phyloP scores from a whole-genome alignment of 2,797 vertebrate genomes.

The Oreortyx pictus region DNA sequence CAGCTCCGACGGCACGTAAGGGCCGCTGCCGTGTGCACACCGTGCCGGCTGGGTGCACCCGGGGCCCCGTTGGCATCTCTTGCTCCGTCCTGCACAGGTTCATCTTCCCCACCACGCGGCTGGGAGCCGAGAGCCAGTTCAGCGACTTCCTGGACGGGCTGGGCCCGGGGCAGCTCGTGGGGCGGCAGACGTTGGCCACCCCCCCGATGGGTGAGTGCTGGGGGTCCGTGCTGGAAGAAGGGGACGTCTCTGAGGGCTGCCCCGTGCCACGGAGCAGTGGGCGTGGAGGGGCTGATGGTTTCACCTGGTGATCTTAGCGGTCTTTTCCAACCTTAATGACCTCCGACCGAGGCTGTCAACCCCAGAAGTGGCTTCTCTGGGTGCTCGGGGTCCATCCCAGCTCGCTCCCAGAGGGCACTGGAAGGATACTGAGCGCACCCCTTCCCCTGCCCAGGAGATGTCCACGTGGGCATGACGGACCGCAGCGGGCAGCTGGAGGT shows the following conservation, averaged over 20 bases:
- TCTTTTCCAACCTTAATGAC: too few species aligned
- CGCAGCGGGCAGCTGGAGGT: constrained; percentile 95
- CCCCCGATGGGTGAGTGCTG: constrained; percentile 93
- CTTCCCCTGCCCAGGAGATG: constrained; percentile 83
- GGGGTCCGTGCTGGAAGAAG: background rate
- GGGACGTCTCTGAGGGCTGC: background rate
- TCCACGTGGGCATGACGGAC: constrained; percentile 90
- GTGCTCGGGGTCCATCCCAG: background rate
- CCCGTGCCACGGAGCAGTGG: too few species aligned
- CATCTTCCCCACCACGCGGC: constrained; percentile 84
- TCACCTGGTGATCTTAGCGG: too few species aligned
- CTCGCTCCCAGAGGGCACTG: background rate
- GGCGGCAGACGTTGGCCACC: constrained; percentile 94
- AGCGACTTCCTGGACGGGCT: constrained; percentile 97
- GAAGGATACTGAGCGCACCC: accelerated
- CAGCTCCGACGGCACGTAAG: constrained; percentile 97
- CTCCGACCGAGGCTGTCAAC: background rate
- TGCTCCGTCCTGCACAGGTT: constrained; percentile 30
- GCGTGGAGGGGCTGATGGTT: too few species aligned
- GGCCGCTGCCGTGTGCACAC: background rate
- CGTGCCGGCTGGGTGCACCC: accelerated
- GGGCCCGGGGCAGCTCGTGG: constrained; percentile 96
- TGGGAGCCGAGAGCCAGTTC: constrained; percentile 96
- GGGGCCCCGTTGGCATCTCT: background rate
- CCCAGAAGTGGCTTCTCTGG: background rate